Conservation (phyloP, 2,797 vertebrate genomes). For the Kryptolebias ocellatus region DNA sequence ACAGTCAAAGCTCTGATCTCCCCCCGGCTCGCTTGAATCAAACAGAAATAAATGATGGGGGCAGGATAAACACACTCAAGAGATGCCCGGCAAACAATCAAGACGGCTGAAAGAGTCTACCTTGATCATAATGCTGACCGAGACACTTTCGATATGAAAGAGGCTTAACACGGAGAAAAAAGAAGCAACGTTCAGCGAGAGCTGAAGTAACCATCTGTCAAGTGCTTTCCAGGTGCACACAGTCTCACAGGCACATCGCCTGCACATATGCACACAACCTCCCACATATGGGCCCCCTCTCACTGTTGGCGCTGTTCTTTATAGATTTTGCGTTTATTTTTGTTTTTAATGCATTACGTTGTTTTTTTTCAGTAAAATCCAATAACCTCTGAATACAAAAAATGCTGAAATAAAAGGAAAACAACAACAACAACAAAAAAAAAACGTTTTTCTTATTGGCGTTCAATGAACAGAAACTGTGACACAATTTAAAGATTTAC, state of each 20-base stretch:
- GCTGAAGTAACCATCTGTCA: constrained; percentile 76
- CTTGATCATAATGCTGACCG: constrained; percentile 75
- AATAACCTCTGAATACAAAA: background rate
- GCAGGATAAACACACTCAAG: constrained; percentile 62
- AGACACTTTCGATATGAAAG: constrained; percentile 71
- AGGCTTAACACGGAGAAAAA: constrained; percentile 61
- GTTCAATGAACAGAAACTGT: background rate
- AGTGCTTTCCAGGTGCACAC: constrained; percentile 74
- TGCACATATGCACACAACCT: constrained; percentile 69
- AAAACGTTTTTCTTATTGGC: background rate
- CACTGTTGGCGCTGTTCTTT: constrained; percentile 24
- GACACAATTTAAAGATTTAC: background rate
- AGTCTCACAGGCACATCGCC: constrained; percentile 64
- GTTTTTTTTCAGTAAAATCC: constrained; percentile 35
- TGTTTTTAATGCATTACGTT: constrained; percentile 17
- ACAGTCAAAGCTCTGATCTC: constrained; percentile 54
- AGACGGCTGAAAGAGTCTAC: constrained; percentile 57
- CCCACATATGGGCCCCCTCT: constrained; percentile 60
- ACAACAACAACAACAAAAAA: background rate
- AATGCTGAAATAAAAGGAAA: background rate
- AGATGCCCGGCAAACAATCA: constrained; percentile 64
- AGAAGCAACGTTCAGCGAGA: constrained; percentile 59
- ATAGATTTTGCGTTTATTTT: constrained; percentile 21
- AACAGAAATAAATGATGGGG: constrained; percentile 58
- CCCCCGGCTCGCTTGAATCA: constrained; percentile 46